Evolutionary conservation across 1,140 invertebrate species (phyloP).

Genomic region (Megalonaias nervosa): DNA sequence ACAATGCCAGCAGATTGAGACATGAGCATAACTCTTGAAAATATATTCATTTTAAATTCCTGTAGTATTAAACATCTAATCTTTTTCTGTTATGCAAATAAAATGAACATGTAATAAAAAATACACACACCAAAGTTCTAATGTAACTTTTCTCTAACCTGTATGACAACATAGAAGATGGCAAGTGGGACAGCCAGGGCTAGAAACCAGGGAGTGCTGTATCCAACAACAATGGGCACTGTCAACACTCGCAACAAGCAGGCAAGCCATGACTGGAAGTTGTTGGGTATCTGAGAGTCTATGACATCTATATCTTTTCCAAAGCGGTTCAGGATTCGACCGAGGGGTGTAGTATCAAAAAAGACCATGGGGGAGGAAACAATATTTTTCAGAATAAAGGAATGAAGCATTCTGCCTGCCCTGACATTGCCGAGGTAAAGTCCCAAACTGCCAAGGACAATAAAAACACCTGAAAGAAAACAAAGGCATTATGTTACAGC

Average conservation of each 20-base stretch:
- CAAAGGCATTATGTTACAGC: too few species aligned
- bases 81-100: too few species aligned
- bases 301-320: slow-evolving; percentile 72
- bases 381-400: slow-evolving; percentile 69
- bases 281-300: slow-evolving; percentile 60
- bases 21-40: too few species aligned
- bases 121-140: too few species aligned
- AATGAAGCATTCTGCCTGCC: slow-evolving; percentile 64
- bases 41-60: too few species aligned
- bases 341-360: slow-evolving; percentile 76
- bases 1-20: too few species aligned
- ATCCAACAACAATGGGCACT: slow-evolving; percentile 91
- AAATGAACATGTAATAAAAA: too few species aligned
- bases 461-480: slow-evolving; percentile 80
- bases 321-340: slow-evolving; percentile 81
- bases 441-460: slow-evolving; percentile 67
- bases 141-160: slow-evolving; percentile 31
- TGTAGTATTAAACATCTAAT: too few species aligned
- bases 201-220: slow-evolving; percentile 89
- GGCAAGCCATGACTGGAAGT: slow-evolving; percentile 47
- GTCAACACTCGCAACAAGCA: slow-evolving; percentile 80
- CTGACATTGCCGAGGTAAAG: slow-evolving; percentile 57
- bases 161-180: slow-evolving; percentile 36
- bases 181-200: slow-evolving; percentile 85
- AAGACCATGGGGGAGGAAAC: slow-evolving; percentile 80